Base-by-base conservation (phyloP, 2,797 vertebrate species). In the Dermochelys coriacea region DNA sequence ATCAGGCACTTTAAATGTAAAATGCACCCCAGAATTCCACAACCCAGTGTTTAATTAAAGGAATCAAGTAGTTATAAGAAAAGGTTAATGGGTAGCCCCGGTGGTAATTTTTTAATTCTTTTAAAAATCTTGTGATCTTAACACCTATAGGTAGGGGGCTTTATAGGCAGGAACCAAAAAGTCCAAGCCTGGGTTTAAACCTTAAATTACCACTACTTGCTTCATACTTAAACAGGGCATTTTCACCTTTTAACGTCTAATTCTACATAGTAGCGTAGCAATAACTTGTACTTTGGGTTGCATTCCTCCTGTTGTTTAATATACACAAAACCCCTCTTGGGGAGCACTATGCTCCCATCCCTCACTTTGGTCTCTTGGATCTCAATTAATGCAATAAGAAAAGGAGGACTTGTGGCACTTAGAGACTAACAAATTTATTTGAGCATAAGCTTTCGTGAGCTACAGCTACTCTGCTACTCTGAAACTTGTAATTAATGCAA, bases 241-340 rank as follows among this genome's bases (percentile, higher is more conserved):
- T 6, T 47, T 83, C 86, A 59, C 85, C 77, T 5, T 55, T 82
- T 8, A 8, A 61, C 34, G n/a, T 41, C 80, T 3, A 50, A 25
- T n/a, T 74, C 74, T 57, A 75, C 81, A 75, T 92, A 96, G 93
- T 91, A 97, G 68, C 82, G 71, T 90, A 94, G 93, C 91, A 96
- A 96, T 93, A 94, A 93, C 37, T 34, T 52, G 61, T 21, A 34
- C 34, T 61, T 27, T 37, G 1, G 31, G 5, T 5, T 5, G 4
- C n/a, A 31, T 11, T 5, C 21, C 37, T 84, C 5, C 4, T 41
- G 50, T 3, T 15, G 29, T 77, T 23, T 45, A 74, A 74, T 25
- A 23, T 45, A 27, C 41, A 2, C 0, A 5, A 19, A 31, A 0
- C 1, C 2, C 25, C 45, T 0, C 16, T 29, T 12, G 21, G 51